phyloP scores from a whole-genome alignment of 2,113 vertebrate genomes.

The Passer domesticus region DNA sequence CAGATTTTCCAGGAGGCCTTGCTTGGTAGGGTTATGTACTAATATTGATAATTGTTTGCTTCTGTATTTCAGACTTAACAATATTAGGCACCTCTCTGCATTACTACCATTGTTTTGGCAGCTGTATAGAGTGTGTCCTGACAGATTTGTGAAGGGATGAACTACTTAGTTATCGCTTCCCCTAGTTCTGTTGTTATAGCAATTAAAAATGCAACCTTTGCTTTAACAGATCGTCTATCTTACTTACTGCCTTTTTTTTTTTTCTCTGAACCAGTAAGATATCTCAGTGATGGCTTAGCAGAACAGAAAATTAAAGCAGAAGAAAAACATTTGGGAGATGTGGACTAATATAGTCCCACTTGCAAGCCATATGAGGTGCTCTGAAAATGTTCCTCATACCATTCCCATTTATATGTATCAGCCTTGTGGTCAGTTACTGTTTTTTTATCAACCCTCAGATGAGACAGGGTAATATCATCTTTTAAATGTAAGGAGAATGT shows the following conservation, averaged over 20 bases:
- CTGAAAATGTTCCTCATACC: not conserved
- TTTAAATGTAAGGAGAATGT: not conserved
- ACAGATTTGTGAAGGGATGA: constrained; percentile 2
- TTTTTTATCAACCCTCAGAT: not conserved
- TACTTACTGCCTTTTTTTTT: not conserved
- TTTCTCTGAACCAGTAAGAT: not conserved
- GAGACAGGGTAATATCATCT: not conserved
- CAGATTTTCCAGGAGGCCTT: constrained; percentile 9
- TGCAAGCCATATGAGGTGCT: not conserved
- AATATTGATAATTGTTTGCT: not conserved
- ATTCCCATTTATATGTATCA: not conserved
- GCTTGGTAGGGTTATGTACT: not conserved
- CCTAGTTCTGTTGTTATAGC: not conserved
- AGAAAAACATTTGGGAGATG: not conserved
- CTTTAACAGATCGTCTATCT: not conserved
- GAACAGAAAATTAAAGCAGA: constrained; percentile 6
- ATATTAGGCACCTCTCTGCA: not conserved
- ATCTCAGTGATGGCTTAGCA: not conserved
- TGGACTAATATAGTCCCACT: not conserved
- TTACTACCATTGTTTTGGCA: constrained; percentile 11
- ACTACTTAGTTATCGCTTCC: not conserved
- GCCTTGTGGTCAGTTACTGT: not conserved
- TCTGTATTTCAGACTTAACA: not conserved
- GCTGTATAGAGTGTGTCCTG: not conserved
- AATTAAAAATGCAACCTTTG: not conserved